Evolutionary conservation across 2,797 vertebrate genomes (phyloP), one percentile per base, ranked within the genome.

Genomic region (Eospalax fontanierii): DNA sequence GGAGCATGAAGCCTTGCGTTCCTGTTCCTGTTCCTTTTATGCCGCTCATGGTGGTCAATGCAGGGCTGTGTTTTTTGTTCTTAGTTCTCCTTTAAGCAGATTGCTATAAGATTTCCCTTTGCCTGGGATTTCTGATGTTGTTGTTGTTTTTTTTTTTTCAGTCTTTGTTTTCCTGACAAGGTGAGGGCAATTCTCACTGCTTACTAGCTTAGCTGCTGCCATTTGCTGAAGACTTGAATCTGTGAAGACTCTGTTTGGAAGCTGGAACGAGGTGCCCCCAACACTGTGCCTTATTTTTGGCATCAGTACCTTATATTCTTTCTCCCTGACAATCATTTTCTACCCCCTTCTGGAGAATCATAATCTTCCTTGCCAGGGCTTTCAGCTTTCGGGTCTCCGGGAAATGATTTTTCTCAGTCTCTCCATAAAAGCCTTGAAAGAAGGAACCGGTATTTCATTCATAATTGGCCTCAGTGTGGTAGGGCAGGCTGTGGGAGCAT

Each of bases 321-420:
- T 88, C 3, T 30, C 33, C 28, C 40, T 84, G n/a, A 33, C 19
- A 89, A 74, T 22, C 21, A 89, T 82, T 90, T 54, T 43, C 63
- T 54, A 43, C 1, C 16, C 18, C 4, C 65, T 85, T 83, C 43
- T 65, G 89, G 50, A 59, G 35, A 76, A 73, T 15, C 4, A 5
- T 74, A 54, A 79, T n/a, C 22, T 81, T 89, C 21, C 35, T 86
- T 91, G 24, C 12, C 24, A 91, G 61, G 66, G 54, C 28, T 95
- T 85, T 73, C 74, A 90, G 68, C 22, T 57, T 91, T 88, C 86
- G 40, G 83, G 83, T 97, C 73, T 50, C 28, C 81, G 75, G 84
- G 68, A 95, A 97, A 54, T 74, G 40, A 71, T 74, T 87, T 90
- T 90, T 91, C 65, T 84, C 71, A 38, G 38, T 89, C 86, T 95